Percentiles rank a stretch among this genome's conserved stretches.
Evolutionary conservation across 2,888 invertebrate genomes (phyloP).

Genomic region (Volucella bombylans): DNA sequence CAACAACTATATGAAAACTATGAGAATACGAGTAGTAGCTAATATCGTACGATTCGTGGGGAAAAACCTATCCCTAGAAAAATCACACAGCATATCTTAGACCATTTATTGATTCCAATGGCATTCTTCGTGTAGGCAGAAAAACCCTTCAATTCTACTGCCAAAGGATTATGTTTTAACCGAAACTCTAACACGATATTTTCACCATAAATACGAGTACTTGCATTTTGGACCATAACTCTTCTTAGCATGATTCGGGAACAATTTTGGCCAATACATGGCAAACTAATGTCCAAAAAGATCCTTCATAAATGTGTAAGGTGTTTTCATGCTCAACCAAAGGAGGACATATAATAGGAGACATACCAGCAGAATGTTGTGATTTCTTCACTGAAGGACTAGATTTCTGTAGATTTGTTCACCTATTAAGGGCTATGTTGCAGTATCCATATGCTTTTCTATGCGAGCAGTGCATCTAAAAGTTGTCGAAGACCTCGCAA

Average conservation of each 20-base stretch:
- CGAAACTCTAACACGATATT: neutral
- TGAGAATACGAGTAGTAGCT: neutral
- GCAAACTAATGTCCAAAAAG: neutral
- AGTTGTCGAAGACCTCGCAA: no score
- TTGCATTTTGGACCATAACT: neutral
- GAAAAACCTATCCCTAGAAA: constrained; percentile 8
- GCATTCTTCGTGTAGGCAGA: constrained; percentile 7
- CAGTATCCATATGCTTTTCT: no score
- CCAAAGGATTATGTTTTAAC: constrained; percentile 13
- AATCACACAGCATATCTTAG: constrained; percentile 12
- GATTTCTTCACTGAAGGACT: no score
- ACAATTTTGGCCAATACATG: neutral
- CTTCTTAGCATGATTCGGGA: neutral
- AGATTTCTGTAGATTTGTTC: no score
- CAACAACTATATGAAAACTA: neutral
- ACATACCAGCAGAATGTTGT: no score
- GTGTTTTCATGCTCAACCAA: no score
- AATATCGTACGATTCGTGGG: neutral
- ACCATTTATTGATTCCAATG: constrained; percentile 1
- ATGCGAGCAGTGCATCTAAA: no score
- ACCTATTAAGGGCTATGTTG: no score
- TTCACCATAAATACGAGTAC: neutral
- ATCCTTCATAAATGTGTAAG: no score
- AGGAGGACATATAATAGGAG: no score
- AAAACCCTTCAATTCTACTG: constrained; percentile 12